Evolutionary conservation across 2,113 vertebrate species (phyloP).

Genomic region (Crotalus tigris): DNA sequence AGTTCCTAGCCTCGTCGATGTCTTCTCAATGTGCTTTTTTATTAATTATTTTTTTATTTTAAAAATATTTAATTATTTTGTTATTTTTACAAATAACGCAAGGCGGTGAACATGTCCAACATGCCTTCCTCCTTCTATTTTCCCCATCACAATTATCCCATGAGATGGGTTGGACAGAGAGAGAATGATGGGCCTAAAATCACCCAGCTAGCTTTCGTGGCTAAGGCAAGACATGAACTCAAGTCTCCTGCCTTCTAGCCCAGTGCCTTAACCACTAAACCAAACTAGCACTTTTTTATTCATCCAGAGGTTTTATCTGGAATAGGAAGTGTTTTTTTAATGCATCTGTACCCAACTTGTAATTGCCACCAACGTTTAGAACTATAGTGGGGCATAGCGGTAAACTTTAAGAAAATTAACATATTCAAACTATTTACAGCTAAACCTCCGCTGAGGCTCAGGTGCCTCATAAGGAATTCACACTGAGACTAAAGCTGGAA

Average conservation of each 20-base stretch:
- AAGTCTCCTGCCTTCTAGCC: background rate
- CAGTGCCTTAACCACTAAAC: background rate
- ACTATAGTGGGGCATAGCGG: background rate
- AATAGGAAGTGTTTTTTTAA: background rate
- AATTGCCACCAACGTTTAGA: background rate
- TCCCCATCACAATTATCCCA: background rate
- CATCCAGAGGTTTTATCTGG: background rate
- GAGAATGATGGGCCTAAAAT: background rate
- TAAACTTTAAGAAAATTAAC: background rate
- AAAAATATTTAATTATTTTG: background rate
- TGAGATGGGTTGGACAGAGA: background rate
- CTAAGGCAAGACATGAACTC: background rate
- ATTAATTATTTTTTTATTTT: background rate
- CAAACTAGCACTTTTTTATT: background rate
- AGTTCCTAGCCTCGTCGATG: background rate
- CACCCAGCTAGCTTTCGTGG: background rate
- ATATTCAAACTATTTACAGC: background rate
- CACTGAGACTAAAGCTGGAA: background rate
- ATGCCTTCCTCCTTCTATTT: background rate
- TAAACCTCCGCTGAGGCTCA: background rate
- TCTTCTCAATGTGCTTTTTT: background rate
- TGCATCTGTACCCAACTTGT: background rate
- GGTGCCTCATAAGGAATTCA: background rate
- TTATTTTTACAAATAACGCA: background rate
- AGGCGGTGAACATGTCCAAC: background rate